A percentile compares a stretch with the other conserved stretches of the same genome.
Conservation (phyloP, 2,113 vertebrate genomes). For the Craseonycteris thonglongyai region DNA sequence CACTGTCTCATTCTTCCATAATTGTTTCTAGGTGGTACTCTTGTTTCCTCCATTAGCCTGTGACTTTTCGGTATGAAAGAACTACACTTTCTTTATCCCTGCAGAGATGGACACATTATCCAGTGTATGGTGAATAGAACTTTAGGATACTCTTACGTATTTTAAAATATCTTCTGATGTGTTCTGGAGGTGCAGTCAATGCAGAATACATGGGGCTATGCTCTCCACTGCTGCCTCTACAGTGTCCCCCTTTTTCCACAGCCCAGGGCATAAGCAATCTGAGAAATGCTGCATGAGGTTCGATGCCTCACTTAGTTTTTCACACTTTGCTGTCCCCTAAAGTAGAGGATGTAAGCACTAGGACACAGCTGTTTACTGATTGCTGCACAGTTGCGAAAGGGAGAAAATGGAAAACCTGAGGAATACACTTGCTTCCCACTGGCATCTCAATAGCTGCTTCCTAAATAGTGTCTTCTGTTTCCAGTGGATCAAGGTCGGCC, state of each 20-base stretch:
- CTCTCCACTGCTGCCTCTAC: too few relatives aligned
- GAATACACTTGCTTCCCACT: not conserved
- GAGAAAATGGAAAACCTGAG: not conserved
- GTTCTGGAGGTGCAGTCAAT: not conserved
- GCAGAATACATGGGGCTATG: rapidly evolving
- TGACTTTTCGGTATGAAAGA: not conserved
- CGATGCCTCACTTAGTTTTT: not conserved
- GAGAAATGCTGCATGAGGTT: not conserved
- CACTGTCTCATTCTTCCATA: not conserved
- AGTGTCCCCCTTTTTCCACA: not conserved
- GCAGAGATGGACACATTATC: not conserved
- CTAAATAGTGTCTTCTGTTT: not conserved
- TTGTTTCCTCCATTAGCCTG: not conserved
- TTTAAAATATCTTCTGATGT: not conserved
- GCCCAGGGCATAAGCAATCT: not conserved
- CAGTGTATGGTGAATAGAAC: not conserved
- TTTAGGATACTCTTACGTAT: not conserved
- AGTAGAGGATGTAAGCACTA: too few relatives aligned
- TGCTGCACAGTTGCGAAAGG: not conserved
- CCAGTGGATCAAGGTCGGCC: not conserved
- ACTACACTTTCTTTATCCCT: not conserved
- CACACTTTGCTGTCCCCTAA: not conserved
- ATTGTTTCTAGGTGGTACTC: not conserved
- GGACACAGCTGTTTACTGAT: not conserved
- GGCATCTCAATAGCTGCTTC: not conserved